These are phyloP conservation scores for Apamea epomidion DNA, from an alignment of 2,888 invertebrate genomes.

Conservation along the genomic window DNA sequence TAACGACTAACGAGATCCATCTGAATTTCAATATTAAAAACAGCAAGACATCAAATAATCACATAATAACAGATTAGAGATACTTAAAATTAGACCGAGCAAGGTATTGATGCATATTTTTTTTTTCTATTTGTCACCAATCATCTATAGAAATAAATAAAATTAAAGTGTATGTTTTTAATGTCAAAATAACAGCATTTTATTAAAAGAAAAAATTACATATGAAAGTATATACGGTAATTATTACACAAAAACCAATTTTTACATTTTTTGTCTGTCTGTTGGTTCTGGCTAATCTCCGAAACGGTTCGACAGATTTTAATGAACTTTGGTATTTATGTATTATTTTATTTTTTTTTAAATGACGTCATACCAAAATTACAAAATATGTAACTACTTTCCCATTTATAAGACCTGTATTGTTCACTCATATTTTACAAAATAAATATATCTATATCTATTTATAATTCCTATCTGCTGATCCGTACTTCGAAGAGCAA, in stretches of 20 bases:
- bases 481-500: constrained; percentile 18
- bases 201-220: no score
- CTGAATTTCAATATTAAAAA: constrained; percentile 1
- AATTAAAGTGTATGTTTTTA: no score
- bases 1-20: background rate
- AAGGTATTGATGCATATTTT: background rate
- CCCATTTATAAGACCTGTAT: background rate
- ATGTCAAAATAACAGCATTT: no score
- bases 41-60: background rate
- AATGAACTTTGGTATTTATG: no score
- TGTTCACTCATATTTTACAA: background rate
- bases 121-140: background rate
- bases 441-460: background rate
- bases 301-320: no score
- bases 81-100: background rate
- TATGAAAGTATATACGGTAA: no score
- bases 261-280: no score
- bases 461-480: constrained; percentile 6
- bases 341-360: no score
- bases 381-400: background rate
- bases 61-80: background rate
- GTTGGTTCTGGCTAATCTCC: no score
- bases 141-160: no score
- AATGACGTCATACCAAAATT: background rate
- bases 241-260: no score